phyloP scores from a whole-genome alignment of 2,113 vertebrate species.

The Gopherus flavomarginatus region DNA sequence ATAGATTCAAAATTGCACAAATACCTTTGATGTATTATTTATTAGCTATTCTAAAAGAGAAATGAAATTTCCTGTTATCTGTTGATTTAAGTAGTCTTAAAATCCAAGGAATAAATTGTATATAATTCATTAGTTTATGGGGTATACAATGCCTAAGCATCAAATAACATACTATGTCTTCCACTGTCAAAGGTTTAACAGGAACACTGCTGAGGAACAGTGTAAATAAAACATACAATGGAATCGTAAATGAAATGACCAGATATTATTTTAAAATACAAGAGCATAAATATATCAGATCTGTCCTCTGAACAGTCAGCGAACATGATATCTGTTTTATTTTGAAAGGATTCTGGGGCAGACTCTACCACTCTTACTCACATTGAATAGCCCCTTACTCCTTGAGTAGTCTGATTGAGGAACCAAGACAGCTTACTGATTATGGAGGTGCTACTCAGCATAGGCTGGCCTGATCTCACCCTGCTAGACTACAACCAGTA shows the following conservation, averaged over 20 bases:
- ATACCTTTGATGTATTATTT: neutral
- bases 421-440: neutral
- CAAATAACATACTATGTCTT: constrained; percentile 44
- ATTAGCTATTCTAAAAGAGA: neutral
- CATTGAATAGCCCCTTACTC: neutral
- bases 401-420: fast-evolving
- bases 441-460: neutral
- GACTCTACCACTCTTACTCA: constrained; percentile 12
- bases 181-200: neutral
- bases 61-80: constrained; percentile 1
- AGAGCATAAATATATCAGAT: constrained; percentile 34
- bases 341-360: neutral
- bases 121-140: constrained; percentile 47
- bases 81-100: constrained; percentile 54
- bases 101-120: constrained; percentile 69
- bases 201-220: constrained; percentile 18
- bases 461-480: neutral
- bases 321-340: neutral
- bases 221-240: constrained; percentile 29
- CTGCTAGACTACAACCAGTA: neutral
- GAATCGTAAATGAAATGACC: constrained; percentile 2
- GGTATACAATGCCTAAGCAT: constrained; percentile 16
- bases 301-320: constrained; percentile 56
- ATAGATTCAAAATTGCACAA: constrained; percentile 5
- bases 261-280: constrained; percentile 49